Base-by-base conservation (phyloP, 2,113 vertebrate genomes). In the Pholis gunnellus region DNA sequence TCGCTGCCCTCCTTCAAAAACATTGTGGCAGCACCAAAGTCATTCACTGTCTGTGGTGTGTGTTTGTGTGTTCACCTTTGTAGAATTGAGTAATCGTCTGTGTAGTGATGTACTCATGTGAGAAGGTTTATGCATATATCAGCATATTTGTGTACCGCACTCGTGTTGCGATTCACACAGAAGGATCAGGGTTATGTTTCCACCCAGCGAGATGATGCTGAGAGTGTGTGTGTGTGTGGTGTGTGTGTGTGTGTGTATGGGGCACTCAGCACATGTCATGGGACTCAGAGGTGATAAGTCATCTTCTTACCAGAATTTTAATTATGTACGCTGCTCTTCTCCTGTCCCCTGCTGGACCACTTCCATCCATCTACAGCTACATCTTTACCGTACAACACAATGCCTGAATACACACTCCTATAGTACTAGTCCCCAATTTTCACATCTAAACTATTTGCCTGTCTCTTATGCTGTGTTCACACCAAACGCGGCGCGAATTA, bases 241-340 rank as follows among this genome's bases (percentile, higher is more conserved):
- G 44, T 67, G 61, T 63, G 75, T 61, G 56, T 42, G 31, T 69
- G 36, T 50, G 50, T 27, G 72, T 85, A 85, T 85, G 82, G 79
- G 78, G 72, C 72, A 56, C 40, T 70, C 77, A 72, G 70, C 69
- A 3, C 75, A 36, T 27, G 27, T 52, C 59, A 34, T 79, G 89
- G 81, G 86, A 85, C 61, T 22, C 57, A 20, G 63, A 83, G 88
- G 91, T 89, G 72, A 91, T 80, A 88, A 91, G 89, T 90, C 89
- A 89, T 46, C 60, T 63, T 79, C 67, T 40, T 59, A 78, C 75
- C 69, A 40, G 86, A 91, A 92, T 91, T 48, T 64, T 84, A 91
- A 91, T 88, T 84, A 90, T 66, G 73, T 83, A 61, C n/a, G 42
- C 72, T 25, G 50, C 63, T 82, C 75, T 72, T 63, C 54, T 75